Percentiles rank a stretch among this genome's conserved stretches.
Evolutionary conservation across 2,113 vertebrate genomes (phyloP).

Genomic region (Mystacornis crossleyi): DNA sequence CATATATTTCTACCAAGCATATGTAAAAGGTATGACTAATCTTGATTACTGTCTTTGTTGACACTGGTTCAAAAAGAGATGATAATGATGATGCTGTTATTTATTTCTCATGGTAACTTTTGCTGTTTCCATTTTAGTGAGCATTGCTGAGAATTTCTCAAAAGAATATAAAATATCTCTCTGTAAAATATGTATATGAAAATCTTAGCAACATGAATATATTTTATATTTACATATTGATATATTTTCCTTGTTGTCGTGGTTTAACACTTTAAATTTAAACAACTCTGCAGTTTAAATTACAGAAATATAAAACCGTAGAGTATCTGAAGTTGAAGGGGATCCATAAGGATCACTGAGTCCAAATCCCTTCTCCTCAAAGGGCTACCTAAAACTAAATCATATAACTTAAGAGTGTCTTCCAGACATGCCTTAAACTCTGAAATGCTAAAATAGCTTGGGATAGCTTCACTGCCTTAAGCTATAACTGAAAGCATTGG

Average conservation of each 20-base stretch:
- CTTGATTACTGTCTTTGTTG: neutral
- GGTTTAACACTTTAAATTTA: neutral
- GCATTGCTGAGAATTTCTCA: neutral
- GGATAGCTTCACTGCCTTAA: neutral
- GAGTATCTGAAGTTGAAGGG: neutral
- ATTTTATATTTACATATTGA: neutral
- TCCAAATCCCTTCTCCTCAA: neutral
- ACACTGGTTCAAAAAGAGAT: neutral
- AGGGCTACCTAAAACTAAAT: neutral
- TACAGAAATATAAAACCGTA: neutral
- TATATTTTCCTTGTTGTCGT: neutral
- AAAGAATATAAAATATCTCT: neutral
- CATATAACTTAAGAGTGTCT: neutral
- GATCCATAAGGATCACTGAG: neutral
- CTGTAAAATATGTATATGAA: neutral
- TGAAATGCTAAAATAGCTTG: neutral
- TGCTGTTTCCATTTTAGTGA: neutral
- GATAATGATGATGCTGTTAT: neutral
- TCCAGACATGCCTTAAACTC: neutral
- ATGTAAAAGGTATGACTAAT: neutral
- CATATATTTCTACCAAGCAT: neutral
- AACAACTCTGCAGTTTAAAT: neutral
- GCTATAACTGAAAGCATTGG: neutral
- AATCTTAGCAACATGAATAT: neutral
- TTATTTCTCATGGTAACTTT: neutral